A percentile compares a stretch with the other conserved stretches of the same genome.
phyloP scores from a whole-genome alignment of 2,888 invertebrate species.

The Amiota communis region DNA sequence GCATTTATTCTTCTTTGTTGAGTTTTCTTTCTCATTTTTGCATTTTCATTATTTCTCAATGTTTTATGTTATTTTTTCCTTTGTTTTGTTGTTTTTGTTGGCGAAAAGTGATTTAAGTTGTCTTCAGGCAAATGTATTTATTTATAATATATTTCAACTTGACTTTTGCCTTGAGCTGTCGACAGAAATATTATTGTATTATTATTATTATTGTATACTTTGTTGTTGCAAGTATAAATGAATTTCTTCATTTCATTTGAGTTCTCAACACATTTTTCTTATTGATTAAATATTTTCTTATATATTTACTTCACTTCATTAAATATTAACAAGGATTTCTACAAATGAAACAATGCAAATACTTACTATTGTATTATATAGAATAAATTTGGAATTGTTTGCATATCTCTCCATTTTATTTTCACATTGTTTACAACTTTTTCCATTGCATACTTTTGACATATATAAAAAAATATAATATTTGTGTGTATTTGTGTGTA shows the following conservation, averaged over 20 bases:
- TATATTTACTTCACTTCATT: no score
- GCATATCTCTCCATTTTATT: no score
- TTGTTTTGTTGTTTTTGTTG: background rate
- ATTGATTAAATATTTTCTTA: conserved; percentile 11
- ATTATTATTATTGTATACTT: background rate
- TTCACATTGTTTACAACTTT: no score
- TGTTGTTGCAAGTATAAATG: background rate
- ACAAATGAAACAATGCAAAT: no score
- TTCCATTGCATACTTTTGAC: no score
- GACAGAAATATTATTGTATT: background rate
- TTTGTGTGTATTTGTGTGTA: background rate
- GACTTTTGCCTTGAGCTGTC: conserved; percentile 19
- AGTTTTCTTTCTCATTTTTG: background rate
- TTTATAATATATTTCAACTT: no score
- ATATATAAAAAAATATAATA: no score
- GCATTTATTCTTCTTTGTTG: background rate
- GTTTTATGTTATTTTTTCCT: background rate
- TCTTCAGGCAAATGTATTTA: no score
- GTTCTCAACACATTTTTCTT: background rate
- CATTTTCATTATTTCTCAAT: background rate
- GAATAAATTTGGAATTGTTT: no score
- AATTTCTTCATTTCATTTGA: background rate
- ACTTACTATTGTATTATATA: no score
- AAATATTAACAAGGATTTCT: no score
- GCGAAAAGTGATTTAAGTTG: background rate